These are phyloP conservation scores for Erythrolamprus reginae DNA, from an alignment of 2,113 vertebrate species.

Conservation along the genomic window DNA sequence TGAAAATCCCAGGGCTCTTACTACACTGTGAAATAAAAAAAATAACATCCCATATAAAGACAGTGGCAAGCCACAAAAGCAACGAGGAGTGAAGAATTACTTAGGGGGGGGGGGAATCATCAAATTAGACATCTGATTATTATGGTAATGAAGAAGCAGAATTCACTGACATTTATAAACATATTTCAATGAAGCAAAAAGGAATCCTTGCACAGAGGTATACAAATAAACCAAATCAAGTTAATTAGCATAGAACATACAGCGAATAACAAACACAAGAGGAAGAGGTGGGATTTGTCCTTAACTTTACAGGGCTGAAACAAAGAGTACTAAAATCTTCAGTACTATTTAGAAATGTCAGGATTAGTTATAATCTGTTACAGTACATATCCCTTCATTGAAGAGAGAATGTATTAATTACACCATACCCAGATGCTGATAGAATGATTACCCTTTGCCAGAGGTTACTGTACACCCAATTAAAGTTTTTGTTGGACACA, in stretches of 20 bases:
- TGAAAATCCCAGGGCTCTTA: not conserved
- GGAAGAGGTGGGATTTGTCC: constrained; percentile 1
- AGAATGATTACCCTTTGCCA: not conserved
- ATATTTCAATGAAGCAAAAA: constrained; percentile 41
- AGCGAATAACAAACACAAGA: constrained; percentile 16
- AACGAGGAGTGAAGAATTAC: not conserved
- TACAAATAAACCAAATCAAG: constrained; percentile 10
- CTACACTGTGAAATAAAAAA: not conserved
- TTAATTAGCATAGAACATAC: constrained; percentile 19
- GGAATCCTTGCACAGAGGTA: not conserved
- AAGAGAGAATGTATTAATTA: constrained; percentile 11
- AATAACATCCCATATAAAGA: not conserved
- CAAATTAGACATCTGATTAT: constrained; percentile 31
- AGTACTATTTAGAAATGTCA: constrained; percentile 13
- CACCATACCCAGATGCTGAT: constrained; percentile 8
- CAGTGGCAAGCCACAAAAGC: not conserved
- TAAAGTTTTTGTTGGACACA: not conserved
- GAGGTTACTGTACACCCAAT: not conserved
- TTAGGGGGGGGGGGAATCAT: not conserved
- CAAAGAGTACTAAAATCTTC: constrained; percentile 29
- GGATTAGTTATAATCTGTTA: constrained; percentile 22
- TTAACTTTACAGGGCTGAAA: constrained; percentile 25
- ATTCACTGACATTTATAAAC: constrained; percentile 1
- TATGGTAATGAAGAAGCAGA: constrained; percentile 16
- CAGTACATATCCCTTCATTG: not conserved